phyloP scores from a whole-genome alignment of 2,113 vertebrate species.

The Oenanthe oenanthe region DNA sequence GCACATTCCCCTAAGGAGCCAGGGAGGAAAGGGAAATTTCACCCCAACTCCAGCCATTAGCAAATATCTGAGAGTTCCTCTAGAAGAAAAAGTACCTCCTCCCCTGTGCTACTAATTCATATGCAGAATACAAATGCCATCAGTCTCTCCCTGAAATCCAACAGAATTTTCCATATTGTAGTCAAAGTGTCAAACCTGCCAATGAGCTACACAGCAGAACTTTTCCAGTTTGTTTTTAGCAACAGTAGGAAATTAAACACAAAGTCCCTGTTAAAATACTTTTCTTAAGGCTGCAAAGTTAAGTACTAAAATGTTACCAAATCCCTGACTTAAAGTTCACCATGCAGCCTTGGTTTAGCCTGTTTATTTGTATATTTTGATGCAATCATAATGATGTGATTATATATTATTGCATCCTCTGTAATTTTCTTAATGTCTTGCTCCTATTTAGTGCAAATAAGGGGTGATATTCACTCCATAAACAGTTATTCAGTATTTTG shows the following conservation, averaged over 20 bases:
- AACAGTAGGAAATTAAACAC: neutral
- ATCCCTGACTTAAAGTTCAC: neutral
- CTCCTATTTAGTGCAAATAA: neutral
- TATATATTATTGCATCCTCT: neutral
- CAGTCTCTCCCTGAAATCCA: neutral
- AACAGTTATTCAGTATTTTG: neutral
- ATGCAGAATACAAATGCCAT: neutral
- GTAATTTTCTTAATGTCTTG: neutral
- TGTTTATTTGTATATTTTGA: neutral
- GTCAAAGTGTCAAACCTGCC: neutral
- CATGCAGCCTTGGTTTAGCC: neutral
- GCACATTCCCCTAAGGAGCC: neutral
- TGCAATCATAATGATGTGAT: neutral
- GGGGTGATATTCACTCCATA: neutral
- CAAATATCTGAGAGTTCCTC: neutral
- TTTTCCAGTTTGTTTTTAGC: neutral
- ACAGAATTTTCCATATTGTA: neutral
- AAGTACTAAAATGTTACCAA: neutral
- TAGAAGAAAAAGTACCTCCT: neutral
- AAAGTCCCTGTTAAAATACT: neutral
- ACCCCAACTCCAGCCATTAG: fast-evolving
- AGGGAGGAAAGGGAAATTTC: neutral
- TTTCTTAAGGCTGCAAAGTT: neutral
- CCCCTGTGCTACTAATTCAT: neutral
- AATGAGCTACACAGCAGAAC: neutral